phyloP scores from a whole-genome alignment of 2,888 invertebrate species.

The Drosophila recens region DNA sequence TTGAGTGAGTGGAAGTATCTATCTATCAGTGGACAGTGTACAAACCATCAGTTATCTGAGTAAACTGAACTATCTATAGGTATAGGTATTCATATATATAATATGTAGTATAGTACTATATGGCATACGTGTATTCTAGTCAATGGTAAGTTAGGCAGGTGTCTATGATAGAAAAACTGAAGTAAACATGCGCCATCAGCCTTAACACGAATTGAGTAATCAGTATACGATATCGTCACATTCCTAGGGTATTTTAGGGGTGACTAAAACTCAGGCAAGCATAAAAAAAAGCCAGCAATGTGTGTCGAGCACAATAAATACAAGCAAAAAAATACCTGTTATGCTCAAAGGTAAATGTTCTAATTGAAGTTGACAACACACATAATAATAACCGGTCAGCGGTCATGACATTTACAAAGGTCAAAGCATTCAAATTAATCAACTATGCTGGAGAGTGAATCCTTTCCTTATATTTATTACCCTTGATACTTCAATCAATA shows the following conservation, averaged over 20 bases:
- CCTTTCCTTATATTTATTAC: not conserved
- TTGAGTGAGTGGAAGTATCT: conserved; percentile 7
- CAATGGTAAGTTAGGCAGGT: conserved; percentile 32
- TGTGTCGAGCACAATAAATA: conserved; percentile 26
- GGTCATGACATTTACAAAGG: conserved; percentile 42
- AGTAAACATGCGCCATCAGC: conserved; percentile 36
- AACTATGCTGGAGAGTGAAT: not conserved
- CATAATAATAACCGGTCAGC: conserved; percentile 26
- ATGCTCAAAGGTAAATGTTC: conserved; percentile 14
- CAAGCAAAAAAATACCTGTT: conserved; percentile 10
- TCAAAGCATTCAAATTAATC: not conserved
- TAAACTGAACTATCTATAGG: conserved; percentile 22
- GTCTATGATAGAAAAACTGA: conserved; percentile 21
- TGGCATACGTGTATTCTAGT: conserved; percentile 16
- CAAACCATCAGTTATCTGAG: conserved; percentile 12
- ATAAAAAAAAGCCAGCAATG: conserved; percentile 23
- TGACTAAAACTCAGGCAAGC: conserved; percentile 22
- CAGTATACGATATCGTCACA: conserved; percentile 41
- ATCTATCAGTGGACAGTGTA: conserved; percentile 6
- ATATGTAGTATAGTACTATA: not conserved
- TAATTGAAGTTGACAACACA: conserved; percentile 4
- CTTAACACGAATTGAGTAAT: conserved; percentile 53
- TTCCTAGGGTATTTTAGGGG: conserved; percentile 11
- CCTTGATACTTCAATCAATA: not conserved
- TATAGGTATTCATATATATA: conserved; percentile 3